These are phyloP conservation scores for Tetranychus piercei DNA, from an alignment of 2,888 invertebrate species.

Conservation along the genomic window DNA sequence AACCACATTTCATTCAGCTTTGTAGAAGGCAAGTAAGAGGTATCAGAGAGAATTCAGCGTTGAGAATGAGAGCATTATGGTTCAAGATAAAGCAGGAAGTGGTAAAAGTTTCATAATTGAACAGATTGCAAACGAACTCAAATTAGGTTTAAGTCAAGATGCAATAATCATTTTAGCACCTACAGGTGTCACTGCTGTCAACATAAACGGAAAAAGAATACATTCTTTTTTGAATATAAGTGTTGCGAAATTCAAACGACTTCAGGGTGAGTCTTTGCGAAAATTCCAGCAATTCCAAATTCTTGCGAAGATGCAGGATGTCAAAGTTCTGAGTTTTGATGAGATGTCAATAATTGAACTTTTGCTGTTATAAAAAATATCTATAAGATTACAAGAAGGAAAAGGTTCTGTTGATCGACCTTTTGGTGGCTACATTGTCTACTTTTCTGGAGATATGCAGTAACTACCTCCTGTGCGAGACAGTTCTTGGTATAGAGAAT, in stretches of 20 bases:
- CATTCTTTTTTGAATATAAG: background rate
- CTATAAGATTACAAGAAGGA: background rate
- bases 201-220: background rate
- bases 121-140: background rate
- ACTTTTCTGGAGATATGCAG: background rate
- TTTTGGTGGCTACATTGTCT: slow-evolving; percentile 5
- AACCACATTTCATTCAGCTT: too few species aligned
- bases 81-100: slow-evolving; percentile 6
- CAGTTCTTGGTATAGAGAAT: background rate
- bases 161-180: background rate
- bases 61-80: background rate
- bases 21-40: too few species aligned
- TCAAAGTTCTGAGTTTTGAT: slow-evolving; percentile 1
- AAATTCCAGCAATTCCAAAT: too few species aligned
- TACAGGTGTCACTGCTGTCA: background rate
- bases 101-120: slow-evolving; percentile 1
- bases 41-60: too few species aligned
- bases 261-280: background rate
- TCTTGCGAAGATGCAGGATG: background rate
- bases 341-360: slow-evolving; percentile 4
- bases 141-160: background rate
- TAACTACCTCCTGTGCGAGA: slow-evolving; percentile 11
- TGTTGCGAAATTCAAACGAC: background rate
- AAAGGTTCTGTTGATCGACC: background rate
- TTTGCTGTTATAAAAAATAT: background rate